Evolutionary conservation across 2,113 vertebrate species (phyloP).

Genomic region (Gadus chalcogrammus): DNA sequence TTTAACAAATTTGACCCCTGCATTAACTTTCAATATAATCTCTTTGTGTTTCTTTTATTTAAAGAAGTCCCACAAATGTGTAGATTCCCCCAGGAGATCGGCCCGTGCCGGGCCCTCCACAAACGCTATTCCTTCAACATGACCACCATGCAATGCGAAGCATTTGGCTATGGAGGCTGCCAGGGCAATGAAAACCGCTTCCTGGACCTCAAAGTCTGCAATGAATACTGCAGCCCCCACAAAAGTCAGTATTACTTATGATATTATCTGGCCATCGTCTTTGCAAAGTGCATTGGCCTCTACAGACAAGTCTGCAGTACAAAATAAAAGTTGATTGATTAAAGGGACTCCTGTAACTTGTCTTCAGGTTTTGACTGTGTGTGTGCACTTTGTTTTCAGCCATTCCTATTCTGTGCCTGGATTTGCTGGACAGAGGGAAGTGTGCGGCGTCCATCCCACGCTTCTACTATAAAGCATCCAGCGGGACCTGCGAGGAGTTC

Average conservation of each 20-base stretch:
- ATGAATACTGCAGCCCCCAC: slow-evolving; percentile 76
- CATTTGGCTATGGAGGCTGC: slow-evolving; percentile 78
- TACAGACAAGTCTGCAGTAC: no score
- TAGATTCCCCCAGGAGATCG: slow-evolving; percentile 71
- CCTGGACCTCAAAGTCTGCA: slow-evolving; percentile 69
- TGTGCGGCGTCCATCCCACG: slow-evolving; percentile 84
- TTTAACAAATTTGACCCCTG: no score
- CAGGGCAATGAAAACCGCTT: slow-evolving; percentile 80
- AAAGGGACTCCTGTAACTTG: no score
- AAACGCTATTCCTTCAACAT: slow-evolving; percentile 85
- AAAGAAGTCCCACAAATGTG: slow-evolving; percentile 85
- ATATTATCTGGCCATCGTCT: no score
- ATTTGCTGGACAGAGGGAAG: slow-evolving; percentile 78
- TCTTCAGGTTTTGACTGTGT: not conserved
- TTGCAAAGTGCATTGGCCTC: no score
- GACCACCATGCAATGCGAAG: slow-evolving; percentile 83
- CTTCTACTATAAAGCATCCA: slow-evolving; percentile 82
- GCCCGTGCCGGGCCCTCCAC: slow-evolving; percentile 66
- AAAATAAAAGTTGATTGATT: no score
- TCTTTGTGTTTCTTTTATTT: not conserved
- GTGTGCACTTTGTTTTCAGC: slow-evolving; percentile 48
- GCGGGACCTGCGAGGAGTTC: slow-evolving; percentile 80
- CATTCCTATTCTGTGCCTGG: slow-evolving; percentile 80
- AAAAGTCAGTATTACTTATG: slow-evolving; percentile 68
- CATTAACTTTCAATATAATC: no score